These are phyloP conservation scores for Chelidonichthys spinosus DNA, from an alignment of 2,797 vertebrate species.

Conservation along the genomic window DNA sequence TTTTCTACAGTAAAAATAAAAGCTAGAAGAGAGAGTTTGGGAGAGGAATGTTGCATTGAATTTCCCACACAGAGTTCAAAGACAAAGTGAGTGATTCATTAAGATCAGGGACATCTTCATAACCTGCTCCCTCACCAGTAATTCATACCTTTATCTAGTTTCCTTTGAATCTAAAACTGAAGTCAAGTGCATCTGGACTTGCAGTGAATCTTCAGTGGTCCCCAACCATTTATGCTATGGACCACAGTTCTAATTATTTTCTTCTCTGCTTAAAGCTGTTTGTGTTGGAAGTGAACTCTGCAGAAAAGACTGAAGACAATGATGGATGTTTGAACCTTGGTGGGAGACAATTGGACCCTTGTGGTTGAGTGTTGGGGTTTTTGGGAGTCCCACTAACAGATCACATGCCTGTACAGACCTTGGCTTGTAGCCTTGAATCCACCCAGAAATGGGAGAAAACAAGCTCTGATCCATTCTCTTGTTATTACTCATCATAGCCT, in stretches of 20 bases:
- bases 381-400: conserved; percentile 1
- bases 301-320: conserved; percentile 21
- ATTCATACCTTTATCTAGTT: not conserved
- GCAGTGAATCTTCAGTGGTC: not conserved
- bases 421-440: conserved; percentile 6
- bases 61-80: not conserved
- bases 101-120: not conserved
- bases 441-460: conserved; percentile 25
- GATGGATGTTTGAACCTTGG: conserved; percentile 8
- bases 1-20: not conserved
- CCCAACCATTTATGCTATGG: too few relatives aligned
- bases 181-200: conserved; percentile 10
- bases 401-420: conserved; percentile 10
- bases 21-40: not conserved
- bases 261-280: conserved; percentile 1
- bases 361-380: conserved; percentile 22
- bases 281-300: not conserved
- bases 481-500: conserved; percentile 51
- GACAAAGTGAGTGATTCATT: not conserved
- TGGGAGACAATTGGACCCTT: conserved; percentile 10
- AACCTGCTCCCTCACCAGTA: not conserved
- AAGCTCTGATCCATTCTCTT: conserved; percentile 18
- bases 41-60: not conserved
- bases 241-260: not conserved
- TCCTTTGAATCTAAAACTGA: not conserved